phyloP scores from a whole-genome alignment of 2,113 vertebrate species.

The Malurus melanocephalus region DNA sequence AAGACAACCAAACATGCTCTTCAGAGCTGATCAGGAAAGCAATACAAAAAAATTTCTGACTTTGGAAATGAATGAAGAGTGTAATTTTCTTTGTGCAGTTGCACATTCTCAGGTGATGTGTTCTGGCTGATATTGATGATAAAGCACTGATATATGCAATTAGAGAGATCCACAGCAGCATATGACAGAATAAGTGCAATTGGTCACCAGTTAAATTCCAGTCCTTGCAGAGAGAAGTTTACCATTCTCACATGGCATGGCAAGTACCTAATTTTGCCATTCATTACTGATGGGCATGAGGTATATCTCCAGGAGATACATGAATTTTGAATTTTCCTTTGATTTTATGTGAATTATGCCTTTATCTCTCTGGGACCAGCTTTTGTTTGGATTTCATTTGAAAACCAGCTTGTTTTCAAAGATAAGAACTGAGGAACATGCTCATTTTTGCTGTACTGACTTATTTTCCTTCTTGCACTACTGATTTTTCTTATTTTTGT shows the following conservation, averaged over 20 bases:
- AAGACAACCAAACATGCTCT: background rate
- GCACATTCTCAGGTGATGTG: background rate
- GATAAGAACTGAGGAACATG: background rate
- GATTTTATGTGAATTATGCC: background rate
- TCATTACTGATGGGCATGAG: background rate
- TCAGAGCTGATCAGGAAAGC: background rate
- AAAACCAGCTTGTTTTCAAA: background rate
- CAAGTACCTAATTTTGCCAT: background rate
- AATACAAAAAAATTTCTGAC: background rate
- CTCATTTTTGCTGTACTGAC: background rate
- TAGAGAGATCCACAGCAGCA: background rate
- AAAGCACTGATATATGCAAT: background rate
- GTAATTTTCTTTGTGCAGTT: background rate
- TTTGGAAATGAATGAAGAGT: background rate
- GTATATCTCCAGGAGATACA: background rate
- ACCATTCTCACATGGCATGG: background rate
- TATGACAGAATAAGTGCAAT: background rate
- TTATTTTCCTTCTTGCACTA: background rate
- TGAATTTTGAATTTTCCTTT: background rate
- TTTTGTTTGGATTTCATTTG: background rate
- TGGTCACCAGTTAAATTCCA: background rate
- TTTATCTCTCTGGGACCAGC: background rate
- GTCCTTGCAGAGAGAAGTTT: background rate
- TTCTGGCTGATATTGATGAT: background rate
- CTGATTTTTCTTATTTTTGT: background rate